Percentiles rank a stretch among this genome's conserved stretches.
phyloP scores from a whole-genome alignment of 2,888 invertebrate species.

The Pandemis corylana region DNA sequence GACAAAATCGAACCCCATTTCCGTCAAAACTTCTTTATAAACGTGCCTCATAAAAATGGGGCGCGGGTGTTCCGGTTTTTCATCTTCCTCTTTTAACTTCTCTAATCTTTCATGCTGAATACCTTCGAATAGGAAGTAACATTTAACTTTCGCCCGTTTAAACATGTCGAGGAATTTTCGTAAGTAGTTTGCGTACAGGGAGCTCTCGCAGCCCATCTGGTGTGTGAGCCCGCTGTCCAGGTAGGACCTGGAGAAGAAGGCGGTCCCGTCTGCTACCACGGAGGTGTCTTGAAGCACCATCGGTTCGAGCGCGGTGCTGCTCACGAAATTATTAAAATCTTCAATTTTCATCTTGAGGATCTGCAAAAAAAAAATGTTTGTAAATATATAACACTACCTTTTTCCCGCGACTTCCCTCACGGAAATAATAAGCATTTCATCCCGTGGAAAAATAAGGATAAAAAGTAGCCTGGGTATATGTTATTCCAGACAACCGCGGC shows the following conservation, averaged over 20 bases:
- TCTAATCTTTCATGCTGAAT: slow-evolving; percentile 49
- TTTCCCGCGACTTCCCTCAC: too few species aligned
- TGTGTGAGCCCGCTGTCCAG: slow-evolving; percentile 44
- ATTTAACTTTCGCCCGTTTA: slow-evolving; percentile 54
- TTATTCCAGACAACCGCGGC: too few species aligned
- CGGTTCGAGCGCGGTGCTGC: background rate
- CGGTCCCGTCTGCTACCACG: slow-evolving; percentile 60
- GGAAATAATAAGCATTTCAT: too few species aligned
- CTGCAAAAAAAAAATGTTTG: background rate
- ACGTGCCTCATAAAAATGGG: slow-evolving; percentile 53
- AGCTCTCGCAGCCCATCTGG: slow-evolving; percentile 55
- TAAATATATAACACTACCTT: background rate
- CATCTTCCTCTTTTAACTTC: slow-evolving; percentile 10
- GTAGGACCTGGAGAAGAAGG: slow-evolving; percentile 53
- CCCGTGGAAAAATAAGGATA: too few species aligned
- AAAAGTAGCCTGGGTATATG: too few species aligned
- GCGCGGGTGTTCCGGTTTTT: background rate
- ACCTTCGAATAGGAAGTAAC: slow-evolving; percentile 59
- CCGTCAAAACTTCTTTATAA: slow-evolving; percentile 53
- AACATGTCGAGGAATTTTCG: slow-evolving; percentile 50
- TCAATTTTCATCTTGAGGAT: background rate
- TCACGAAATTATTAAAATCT: background rate
- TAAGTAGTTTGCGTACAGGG: slow-evolving; percentile 52
- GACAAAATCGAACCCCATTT: slow-evolving; percentile 53
- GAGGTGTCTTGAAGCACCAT: slow-evolving; percentile 47